phyloP scores from a whole-genome alignment of 2,113 vertebrate genomes.

The Calidris pugnax region DNA sequence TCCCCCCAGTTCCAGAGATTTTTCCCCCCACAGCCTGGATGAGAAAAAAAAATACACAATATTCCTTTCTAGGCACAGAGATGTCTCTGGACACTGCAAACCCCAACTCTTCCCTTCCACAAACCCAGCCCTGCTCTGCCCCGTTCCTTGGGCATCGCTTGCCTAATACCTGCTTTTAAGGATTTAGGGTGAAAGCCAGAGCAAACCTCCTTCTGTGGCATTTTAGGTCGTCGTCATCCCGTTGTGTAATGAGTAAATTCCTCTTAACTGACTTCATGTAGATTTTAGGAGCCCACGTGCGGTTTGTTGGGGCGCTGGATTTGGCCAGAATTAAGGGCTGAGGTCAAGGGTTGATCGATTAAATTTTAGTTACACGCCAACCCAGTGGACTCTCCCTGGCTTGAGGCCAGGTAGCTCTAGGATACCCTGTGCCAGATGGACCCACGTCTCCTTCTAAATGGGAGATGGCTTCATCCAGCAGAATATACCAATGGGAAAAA shows the following conservation, averaged over 20 bases:
- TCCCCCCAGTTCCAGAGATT: background rate
- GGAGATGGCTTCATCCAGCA: accelerated
- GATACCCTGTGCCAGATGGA: background rate
- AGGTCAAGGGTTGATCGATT: background rate
- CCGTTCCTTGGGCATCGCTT: background rate
- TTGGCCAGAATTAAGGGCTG: background rate
- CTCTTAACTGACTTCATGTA: background rate
- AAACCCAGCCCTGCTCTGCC: background rate
- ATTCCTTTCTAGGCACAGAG: background rate
- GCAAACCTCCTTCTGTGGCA: background rate
- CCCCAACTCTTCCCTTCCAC: background rate
- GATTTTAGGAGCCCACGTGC: background rate
- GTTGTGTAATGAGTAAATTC: constrained; percentile 53
- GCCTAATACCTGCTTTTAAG: background rate
- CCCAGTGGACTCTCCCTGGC: background rate
- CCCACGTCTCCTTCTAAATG: background rate
- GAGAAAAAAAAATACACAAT: accelerated
- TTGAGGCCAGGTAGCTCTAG: background rate
- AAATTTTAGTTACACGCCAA: accelerated
- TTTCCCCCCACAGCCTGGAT: background rate
- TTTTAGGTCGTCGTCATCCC: background rate
- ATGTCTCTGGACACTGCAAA: background rate
- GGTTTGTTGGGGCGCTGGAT: background rate
- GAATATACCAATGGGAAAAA: background rate
- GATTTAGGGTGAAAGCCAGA: background rate